Evolutionary conservation across 2,113 vertebrate genomes (phyloP), one percentile per base, ranked within the genome.

Genomic region (Thomomys bottae): DNA sequence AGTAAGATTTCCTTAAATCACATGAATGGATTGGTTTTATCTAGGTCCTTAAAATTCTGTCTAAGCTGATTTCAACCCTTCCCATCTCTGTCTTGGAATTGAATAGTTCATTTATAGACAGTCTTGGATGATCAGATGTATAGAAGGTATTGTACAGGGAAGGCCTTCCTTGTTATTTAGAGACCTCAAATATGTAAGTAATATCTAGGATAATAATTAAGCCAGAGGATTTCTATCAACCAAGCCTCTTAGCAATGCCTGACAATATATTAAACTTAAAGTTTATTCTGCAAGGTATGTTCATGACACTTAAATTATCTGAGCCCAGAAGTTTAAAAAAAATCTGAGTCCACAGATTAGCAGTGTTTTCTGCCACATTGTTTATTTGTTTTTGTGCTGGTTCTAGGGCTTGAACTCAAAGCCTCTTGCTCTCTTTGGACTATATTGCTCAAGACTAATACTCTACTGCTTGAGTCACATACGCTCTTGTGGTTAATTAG

Each of bases 1-100:
- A 89, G 49, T 75, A 61, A 94, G 20, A 89, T 88, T 89, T 89
- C 18, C 61, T 85, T 92, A 63, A 45, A 66, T 49, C 38, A 70
- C 76, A 40, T 78, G 10, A 87, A 89, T 66, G 40, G 36, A 70
- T 89, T 77, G 18, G 45, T 42, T 82, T 88, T 57, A 77, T 64
- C 61, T 26, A 21, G 40, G 70, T 40, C 38, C 38, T 86, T 80
- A 70, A 76, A 83, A 61, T 63, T 6, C 18, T 57, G 20, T 24
- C 82, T 54, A 5, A 70, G 30, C 30, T 82, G 66, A 34, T 30
- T 14, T 57, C 63, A 92, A 87, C 23, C 26, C 75, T 71, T 63
- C 40, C 70, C 9, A 11, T 3, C 36, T 71, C 68, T 92, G 30
- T 8, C 32, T 63, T 73, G 82, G 32, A 77, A 77, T 11, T 63